Conservation (phyloP, 1,140 invertebrate genomes). For the Homalodisca vitripennis region DNA sequence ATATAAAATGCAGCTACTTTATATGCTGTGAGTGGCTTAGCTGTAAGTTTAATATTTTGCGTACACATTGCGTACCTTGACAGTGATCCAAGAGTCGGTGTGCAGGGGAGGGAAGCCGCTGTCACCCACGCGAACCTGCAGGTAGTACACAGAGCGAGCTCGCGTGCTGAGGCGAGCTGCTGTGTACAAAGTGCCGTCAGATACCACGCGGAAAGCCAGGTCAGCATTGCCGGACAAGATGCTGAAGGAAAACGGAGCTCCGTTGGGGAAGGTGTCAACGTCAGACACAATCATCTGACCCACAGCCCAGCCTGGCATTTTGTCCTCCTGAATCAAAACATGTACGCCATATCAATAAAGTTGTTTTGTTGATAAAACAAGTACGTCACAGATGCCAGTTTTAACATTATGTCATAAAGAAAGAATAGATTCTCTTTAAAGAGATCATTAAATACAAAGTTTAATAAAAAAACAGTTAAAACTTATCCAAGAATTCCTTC, state of each 20-base stretch:
- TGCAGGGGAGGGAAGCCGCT: slow-evolving; percentile 87
- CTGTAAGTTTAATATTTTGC: no score
- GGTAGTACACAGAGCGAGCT: slow-evolving; percentile 74
- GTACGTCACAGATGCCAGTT: background rate
- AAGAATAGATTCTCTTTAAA: background rate
- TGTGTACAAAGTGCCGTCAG: slow-evolving; percentile 80
- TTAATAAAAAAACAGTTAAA: background rate
- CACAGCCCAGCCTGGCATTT: slow-evolving; percentile 74
- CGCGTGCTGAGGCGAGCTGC: slow-evolving; percentile 85
- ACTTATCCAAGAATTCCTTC: background rate
- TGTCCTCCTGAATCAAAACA: slow-evolving; percentile 73
- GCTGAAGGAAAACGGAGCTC: slow-evolving; percentile 88
- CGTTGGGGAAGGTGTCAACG: slow-evolving; percentile 81
- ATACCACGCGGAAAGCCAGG: slow-evolving; percentile 80
- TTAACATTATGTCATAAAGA: background rate
- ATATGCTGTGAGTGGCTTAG: no score
- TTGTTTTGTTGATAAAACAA: background rate
- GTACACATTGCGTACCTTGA: slow-evolving; percentile 60
- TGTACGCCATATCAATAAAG: background rate
- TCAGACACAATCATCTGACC: slow-evolving; percentile 81
- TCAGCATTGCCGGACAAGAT: slow-evolving; percentile 85
- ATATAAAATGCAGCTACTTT: background rate
- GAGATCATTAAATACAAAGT: background rate
- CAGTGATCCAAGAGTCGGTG: slow-evolving; percentile 81
- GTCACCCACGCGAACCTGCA: slow-evolving; percentile 91